These are phyloP conservation scores for Acropora yongei DNA, from an alignment of 64 coral and sea anemone genomes.

Conservation along the genomic window DNA sequence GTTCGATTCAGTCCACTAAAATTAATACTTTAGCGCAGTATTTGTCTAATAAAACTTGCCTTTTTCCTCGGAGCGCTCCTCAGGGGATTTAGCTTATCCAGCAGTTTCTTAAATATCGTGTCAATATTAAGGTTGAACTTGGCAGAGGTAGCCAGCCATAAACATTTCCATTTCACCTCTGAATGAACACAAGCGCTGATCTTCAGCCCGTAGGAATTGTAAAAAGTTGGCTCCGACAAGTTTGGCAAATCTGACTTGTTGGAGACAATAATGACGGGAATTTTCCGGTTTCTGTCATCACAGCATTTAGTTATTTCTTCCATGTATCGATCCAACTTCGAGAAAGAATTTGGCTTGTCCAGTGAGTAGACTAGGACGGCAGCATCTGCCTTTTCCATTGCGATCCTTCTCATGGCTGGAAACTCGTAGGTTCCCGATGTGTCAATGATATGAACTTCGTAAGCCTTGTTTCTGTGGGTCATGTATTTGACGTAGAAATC, in stretches of 20 bases:
- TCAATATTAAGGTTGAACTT: conserved; percentile 25
- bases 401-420: conserved; percentile 89
- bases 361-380: conserved; percentile 83
- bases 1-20: too few relatives aligned
- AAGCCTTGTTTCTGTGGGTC: conserved; percentile 61
- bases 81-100: conserved; percentile 18
- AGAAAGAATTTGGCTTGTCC: conserved; percentile 64
- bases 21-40: not conserved
- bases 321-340: conserved; percentile 67
- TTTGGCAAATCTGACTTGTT: conserved; percentile 75
- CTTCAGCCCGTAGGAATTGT: not conserved
- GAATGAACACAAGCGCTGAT: conserved; percentile 27
- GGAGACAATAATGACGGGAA: conserved; percentile 70
- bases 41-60: not conserved
- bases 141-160: conserved; percentile 29
- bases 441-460: conserved; percentile 79
- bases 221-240: conserved; percentile 23
- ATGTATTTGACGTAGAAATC: conserved; percentile 86
- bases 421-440: conserved; percentile 92
- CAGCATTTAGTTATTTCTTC: conserved; percentile 67
- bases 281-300: conserved; percentile 50
- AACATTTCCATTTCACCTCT: conserved; percentile 9
- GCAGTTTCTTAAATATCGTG: conserved; percentile 13
- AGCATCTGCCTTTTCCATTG: conserved; percentile 86
- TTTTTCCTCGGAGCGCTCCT: not conserved